These are phyloP conservation scores for Plagodis dolabraria DNA, from an alignment of 2,888 invertebrate species.

Conservation along the genomic window DNA sequence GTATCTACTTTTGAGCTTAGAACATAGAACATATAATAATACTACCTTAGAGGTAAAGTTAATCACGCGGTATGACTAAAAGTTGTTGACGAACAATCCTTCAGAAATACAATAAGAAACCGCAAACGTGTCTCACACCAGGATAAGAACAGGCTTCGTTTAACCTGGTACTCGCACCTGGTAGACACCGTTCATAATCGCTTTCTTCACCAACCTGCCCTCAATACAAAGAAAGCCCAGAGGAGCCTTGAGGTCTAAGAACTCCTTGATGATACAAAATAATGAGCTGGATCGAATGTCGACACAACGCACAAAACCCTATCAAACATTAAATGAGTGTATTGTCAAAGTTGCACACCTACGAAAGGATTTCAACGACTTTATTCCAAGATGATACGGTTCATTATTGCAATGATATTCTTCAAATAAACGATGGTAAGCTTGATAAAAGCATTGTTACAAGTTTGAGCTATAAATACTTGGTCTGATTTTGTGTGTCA, in stretches of 20 bases:
- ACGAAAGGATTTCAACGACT: not conserved
- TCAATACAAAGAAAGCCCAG: conserved; percentile 16
- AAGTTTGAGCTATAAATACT: conserved; percentile 64
- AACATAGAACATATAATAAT: too few relatives aligned
- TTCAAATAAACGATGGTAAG: conserved; percentile 1
- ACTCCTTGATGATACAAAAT: conserved; percentile 14
- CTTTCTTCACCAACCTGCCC: not conserved
- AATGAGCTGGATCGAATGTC: conserved; percentile 34
- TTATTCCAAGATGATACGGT: not conserved
- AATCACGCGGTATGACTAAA: too few relatives aligned
- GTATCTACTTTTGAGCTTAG: too few relatives aligned
- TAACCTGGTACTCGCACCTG: not conserved
- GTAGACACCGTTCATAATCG: conserved; percentile 18
- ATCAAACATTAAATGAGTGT: conserved; percentile 29
- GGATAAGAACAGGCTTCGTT: too few relatives aligned
- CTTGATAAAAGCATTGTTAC: conserved; percentile 49
- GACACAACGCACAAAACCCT: conserved; percentile 29
- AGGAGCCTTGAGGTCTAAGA: conserved; percentile 13
- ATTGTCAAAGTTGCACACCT: not conserved
- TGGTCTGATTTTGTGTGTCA: conserved; percentile 45
- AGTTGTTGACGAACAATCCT: too few relatives aligned
- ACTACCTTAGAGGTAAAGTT: too few relatives aligned
- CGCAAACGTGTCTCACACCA: too few relatives aligned
- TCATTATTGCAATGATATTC: not conserved
- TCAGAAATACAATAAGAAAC: too few relatives aligned